Percentiles rank a stretch among this genome's conserved stretches.
Evolutionary conservation across 2,797 vertebrate genomes (phyloP).

Genomic region (Eulemur coronatus): DNA sequence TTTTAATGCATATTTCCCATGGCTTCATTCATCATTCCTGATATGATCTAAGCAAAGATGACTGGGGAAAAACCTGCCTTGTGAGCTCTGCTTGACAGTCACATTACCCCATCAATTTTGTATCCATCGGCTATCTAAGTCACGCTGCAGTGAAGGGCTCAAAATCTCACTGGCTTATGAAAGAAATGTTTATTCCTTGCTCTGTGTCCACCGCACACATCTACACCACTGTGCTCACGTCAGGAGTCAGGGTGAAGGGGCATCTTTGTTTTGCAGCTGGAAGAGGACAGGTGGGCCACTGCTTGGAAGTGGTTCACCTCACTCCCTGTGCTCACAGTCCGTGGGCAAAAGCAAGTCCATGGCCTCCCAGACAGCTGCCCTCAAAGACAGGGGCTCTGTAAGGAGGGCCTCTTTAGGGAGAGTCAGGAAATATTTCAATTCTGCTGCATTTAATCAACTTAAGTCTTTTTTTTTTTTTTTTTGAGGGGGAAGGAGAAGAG

Average conservation of each 20-base stretch:
- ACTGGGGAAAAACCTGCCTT: neutral
- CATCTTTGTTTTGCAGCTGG: too few relatives aligned
- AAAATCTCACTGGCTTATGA: neutral
- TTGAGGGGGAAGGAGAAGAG: too few relatives aligned
- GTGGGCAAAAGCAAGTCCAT: neutral
- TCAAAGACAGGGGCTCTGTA: neutral
- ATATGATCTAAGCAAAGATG: neutral
- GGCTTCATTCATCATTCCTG: neutral
- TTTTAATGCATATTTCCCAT: neutral
- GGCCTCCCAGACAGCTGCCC: neutral
- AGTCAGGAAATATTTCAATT: neutral
- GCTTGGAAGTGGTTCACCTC: neutral
- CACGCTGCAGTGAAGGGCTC: neutral
- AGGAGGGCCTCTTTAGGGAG: neutral
- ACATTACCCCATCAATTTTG: neutral
- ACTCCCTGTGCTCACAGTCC: neutral
- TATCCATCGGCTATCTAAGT: neutral
- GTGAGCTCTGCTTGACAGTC: neutral
- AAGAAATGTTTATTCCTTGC: neutral
- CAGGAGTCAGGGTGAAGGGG: neutral
- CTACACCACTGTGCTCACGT: fast-evolving
- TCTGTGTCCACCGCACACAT: neutral
- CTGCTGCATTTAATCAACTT: neutral
- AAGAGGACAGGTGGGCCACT: neutral
- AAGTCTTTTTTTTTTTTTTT: neutral